phyloP scores from a whole-genome alignment of 2,888 invertebrate species.

The Campoletis raptor region DNA sequence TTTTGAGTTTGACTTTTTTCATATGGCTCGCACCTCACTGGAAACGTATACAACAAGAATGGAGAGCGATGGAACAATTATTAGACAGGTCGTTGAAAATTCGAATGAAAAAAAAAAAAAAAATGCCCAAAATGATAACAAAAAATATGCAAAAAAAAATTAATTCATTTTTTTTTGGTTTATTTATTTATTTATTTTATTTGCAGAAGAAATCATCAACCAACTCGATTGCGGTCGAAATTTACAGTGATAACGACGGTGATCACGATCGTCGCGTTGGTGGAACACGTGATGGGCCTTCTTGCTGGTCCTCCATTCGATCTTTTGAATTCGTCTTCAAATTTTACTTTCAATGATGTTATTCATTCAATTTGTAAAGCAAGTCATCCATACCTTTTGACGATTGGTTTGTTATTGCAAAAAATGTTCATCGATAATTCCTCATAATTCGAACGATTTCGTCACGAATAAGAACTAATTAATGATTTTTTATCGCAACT shows the following conservation, averaged over 20 bases:
- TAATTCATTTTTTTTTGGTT: too few species aligned
- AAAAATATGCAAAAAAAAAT: neutral
- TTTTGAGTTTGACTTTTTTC: slow-evolving; percentile 79
- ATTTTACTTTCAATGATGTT: slow-evolving; percentile 75
- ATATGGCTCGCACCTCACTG: slow-evolving; percentile 81
- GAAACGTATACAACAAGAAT: slow-evolving; percentile 80
- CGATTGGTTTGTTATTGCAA: slow-evolving; percentile 72
- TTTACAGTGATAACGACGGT: slow-evolving; percentile 73
- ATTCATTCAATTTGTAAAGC: slow-evolving; percentile 74
- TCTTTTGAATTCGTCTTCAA: slow-evolving; percentile 65
- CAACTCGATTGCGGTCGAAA: slow-evolving; percentile 78
- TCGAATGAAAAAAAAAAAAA: neutral
- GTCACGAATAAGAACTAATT: neutral
- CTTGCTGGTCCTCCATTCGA: slow-evolving; percentile 72
- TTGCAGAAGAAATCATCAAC: slow-evolving; percentile 73
- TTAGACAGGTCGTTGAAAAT: slow-evolving; percentile 76
- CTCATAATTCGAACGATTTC: neutral
- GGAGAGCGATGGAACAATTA: slow-evolving; percentile 80
- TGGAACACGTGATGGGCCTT: slow-evolving; percentile 81
- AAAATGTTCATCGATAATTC: neutral
- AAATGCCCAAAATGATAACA: neutral
- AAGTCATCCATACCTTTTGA: slow-evolving; percentile 80
- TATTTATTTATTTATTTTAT: too few species aligned
- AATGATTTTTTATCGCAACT: neutral
- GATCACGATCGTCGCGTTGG: slow-evolving; percentile 77